These are phyloP conservation scores for Andrena bicolor DNA, from an alignment of 2,888 invertebrate species.

Conservation along the genomic window DNA sequence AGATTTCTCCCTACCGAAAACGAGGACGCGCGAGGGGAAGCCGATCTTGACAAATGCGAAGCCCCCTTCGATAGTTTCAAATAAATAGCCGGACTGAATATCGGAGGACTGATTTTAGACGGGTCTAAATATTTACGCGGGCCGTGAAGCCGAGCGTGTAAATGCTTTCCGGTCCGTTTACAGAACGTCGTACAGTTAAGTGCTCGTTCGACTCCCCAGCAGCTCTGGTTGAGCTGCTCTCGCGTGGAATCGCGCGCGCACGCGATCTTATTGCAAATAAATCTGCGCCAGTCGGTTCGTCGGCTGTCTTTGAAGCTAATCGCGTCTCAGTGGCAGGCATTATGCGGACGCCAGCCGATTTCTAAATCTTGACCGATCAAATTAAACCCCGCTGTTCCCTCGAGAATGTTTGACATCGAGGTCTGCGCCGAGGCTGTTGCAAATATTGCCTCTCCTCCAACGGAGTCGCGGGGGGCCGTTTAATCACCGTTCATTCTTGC, in stretches of 20 bases:
- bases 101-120: conserved; percentile 66
- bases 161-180: conserved; percentile 67
- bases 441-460: not conserved
- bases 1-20: not conserved
- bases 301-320: conserved; percentile 47
- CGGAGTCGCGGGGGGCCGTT: not conserved
- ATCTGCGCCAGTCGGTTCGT: conserved; percentile 17
- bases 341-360: not conserved
- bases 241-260: conserved; percentile 25
- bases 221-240: conserved; percentile 36
- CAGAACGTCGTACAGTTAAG: conserved; percentile 71
- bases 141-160: conserved; percentile 55
- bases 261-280: conserved; percentile 56
- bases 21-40: not conserved
- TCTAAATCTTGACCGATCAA: not conserved
- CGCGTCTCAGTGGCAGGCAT: not conserved
- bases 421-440: not conserved
- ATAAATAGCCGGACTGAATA: conserved; percentile 65
- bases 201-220: conserved; percentile 63
- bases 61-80: conserved; percentile 55
- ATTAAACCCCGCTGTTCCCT: conserved; percentile 1
- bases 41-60: conserved; percentile 25
- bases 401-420: conserved; percentile 4
- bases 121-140: conserved; percentile 72
- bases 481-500: not conserved